Base-by-base conservation (phyloP, 1,140 invertebrate species). In the Sycophila sp. region DNA sequence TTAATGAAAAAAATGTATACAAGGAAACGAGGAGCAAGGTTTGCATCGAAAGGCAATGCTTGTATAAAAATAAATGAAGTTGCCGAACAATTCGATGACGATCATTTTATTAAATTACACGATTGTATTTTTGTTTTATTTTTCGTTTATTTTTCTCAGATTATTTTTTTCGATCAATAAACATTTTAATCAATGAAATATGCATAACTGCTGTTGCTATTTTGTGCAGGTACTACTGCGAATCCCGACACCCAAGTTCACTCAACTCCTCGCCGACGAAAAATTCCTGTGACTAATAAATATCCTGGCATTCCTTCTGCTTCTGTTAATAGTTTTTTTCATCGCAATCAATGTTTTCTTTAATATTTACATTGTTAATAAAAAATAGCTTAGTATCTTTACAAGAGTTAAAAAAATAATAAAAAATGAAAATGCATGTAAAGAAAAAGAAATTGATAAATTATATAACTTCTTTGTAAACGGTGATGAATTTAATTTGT, bases 101-200 rank as follows among this genome's bases (percentile, higher is more conserved):
- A 24, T 67, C 26, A 67, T 26, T 28, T 64, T 51, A 64, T 67
- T 59, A 51, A 24, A 67, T 56, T 47, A 59, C 19, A 60, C 30
- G 32, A 59, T 8, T 59, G 28, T 68, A 24, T 49, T 59, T 11
- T 49, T 47, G 10, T 59, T 51, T 51, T 28, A 51, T n/a, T 67
- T 58, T 19, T 13, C 32, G 0, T 11, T 36, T 58, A 0, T 22
- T 67, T 26, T 26, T 45, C 4, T 4, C 34, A 11, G 24, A n/a
- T 40, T n/a, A n/a, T 58, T 58, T 40, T 40, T 42, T 59, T 45
- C 32, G 24, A 55, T 59, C 22, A 68, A 68, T 68, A 68, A 68
- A 68, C 59, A 60, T 30, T 47, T 47, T 19, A 58, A 59, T 59
- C n/a, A 26, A 28, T 32, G 5, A 68, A 55, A 56, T 53, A 7